These are phyloP conservation scores for Lordiphosa stackelbergi DNA, from an alignment of 1,140 invertebrate species.

Conservation along the genomic window DNA sequence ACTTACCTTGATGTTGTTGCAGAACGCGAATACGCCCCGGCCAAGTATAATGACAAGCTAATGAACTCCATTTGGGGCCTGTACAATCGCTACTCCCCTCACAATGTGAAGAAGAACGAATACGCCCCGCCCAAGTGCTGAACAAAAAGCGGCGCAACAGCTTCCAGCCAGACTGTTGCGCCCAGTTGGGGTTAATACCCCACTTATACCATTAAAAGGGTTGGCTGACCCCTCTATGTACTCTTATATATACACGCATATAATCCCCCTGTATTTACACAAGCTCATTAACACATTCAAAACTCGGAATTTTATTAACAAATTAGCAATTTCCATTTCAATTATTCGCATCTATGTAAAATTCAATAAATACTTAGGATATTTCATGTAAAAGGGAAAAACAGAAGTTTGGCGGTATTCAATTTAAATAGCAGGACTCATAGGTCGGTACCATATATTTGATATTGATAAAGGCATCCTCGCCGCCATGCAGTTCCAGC, in stretches of 20 bases:
- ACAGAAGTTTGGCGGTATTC: slow-evolving; percentile 22
- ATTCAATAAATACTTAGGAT: slow-evolving; percentile 68
- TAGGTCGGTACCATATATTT: slow-evolving; percentile 98
- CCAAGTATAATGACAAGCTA: slow-evolving; percentile 89
- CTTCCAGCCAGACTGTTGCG: slow-evolving; percentile 74
- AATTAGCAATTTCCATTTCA: slow-evolving; percentile 26
- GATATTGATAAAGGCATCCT: slow-evolving; percentile 97
- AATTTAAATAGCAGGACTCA: slow-evolving; percentile 80
- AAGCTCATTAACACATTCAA: slow-evolving; percentile 7
- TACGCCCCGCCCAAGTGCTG: slow-evolving; percentile 79
- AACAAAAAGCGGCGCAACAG: slow-evolving; percentile 77
- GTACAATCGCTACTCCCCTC: slow-evolving; percentile 90
- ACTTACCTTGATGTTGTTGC: slow-evolving; percentile 24
- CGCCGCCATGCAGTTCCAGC: slow-evolving; percentile 92
- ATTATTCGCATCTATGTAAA: slow-evolving; percentile 59
- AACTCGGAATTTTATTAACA: slow-evolving; percentile 25
- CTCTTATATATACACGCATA: slow-evolving; percentile 9
- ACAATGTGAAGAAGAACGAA: slow-evolving; percentile 89
- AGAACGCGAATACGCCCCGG: slow-evolving; percentile 80
- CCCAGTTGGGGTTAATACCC: slow-evolving; percentile 3
- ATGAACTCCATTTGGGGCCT: slow-evolving; percentile 95
- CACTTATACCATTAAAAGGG: slow-evolving; percentile 15
- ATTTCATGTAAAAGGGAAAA: slow-evolving; percentile 42
- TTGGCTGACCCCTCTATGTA: background rate
- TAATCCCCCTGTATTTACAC: slow-evolving; percentile 3